Base-by-base conservation (phyloP, 2,797 vertebrate genomes). In the Eutrigla gurnardus region DNA sequence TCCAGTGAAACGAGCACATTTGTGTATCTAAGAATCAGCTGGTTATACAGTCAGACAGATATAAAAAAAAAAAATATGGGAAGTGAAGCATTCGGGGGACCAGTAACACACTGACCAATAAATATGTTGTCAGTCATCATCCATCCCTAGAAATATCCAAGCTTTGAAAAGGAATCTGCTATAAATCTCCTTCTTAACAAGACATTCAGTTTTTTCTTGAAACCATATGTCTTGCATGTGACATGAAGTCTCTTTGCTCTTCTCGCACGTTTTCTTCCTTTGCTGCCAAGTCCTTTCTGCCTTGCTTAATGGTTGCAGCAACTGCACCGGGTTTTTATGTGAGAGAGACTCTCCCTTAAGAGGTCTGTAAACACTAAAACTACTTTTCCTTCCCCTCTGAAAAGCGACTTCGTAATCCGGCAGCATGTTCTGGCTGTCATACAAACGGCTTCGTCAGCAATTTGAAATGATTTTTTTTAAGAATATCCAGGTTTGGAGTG, bases 391-490 rank as follows among this genome's bases (percentile, higher is more conserved):
- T 42, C n/a, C 52, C 17, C 61, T 18, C 18, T 3, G 9, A 35
- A 55, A 59, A 50, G 36, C 12, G 4, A 73, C 39, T 54, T 61
- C 57, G 32, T 3, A 50, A 57, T 36, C 47, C 39, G 36, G 57
- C 33, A 42, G 11, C 55, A 40, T 13, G 45, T 43, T 59, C 4
- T 42, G 17, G 62, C 62, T 46, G 46, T 37, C 50, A 37, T 66
- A 58, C n/a, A 68, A 71, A 71, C 14, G 12, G 25, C 40, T 50
- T 62, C 17, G 6, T 54, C 57, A 47, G 42, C 39, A 1, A 65
- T 82, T 46, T 35, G 40, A 66, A 59, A 54, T 0, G 40, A 75
- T n/a, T 74, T 68, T 64, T 46, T 68, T 64, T 46, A 62, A 47
- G 32, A 33, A 37, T 63, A 35, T 12, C 49, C 4, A 2, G 6